Percentiles rank a stretch among this genome's conserved stretches.
Evolutionary conservation across 2,888 invertebrate species (phyloP).

Genomic region (Leptothorax acervorum): DNA sequence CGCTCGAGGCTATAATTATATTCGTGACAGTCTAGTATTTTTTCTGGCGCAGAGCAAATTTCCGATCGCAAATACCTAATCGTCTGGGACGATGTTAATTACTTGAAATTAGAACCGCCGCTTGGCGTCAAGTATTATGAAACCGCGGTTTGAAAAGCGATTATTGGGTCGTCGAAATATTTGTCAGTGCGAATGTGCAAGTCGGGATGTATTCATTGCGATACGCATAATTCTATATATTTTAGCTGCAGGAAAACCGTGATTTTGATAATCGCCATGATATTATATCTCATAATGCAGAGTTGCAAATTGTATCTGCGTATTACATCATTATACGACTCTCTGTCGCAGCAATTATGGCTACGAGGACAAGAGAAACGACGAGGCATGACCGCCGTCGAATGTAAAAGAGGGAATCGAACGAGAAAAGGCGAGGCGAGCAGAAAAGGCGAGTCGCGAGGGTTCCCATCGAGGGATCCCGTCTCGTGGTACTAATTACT

Average conservation of each 20-base stretch:
- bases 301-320: background rate
- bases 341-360: slow-evolving; percentile 3
- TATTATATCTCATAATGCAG: slow-evolving; percentile 2
- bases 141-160: background rate
- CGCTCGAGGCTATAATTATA: slow-evolving; percentile 50
- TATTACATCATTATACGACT: slow-evolving; percentile 19
- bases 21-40: slow-evolving; percentile 14
- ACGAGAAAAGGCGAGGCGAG: background rate
- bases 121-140: background rate
- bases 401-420: background rate
- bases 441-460: slow-evolving; percentile 49
- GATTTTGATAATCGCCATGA: slow-evolving; percentile 24
- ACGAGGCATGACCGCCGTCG: slow-evolving; percentile 32
- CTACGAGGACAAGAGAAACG: background rate
- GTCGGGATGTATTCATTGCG: background rate
- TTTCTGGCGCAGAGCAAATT: slow-evolving; percentile 34
- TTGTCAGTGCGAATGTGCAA: background rate
- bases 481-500: slow-evolving; percentile 78
- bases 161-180: background rate
- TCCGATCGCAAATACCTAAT: slow-evolving; percentile 19
- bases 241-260: background rate
- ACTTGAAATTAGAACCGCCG: slow-evolving; percentile 36
- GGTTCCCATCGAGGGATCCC: slow-evolving; percentile 57
- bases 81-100: slow-evolving; percentile 28
- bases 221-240: background rate